Percentiles rank a stretch among this genome's conserved stretches.
Conservation (phyloP, 1,140 invertebrate species). For the Physella acuta region DNA sequence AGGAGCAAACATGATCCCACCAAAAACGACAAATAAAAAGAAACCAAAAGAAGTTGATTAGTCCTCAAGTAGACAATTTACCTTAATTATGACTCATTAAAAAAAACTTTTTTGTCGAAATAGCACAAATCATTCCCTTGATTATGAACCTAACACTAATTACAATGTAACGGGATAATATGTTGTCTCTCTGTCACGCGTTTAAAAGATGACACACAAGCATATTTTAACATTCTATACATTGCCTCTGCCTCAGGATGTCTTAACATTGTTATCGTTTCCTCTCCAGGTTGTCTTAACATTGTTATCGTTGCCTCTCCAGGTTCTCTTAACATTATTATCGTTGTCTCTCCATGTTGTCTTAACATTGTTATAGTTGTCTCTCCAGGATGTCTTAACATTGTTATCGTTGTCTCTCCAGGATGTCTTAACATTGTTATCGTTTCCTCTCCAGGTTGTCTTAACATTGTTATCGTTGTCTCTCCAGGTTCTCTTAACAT, state of each 20-base stretch:
- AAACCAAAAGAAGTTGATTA: too few species aligned
- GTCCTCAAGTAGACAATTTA: too few species aligned
- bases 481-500: neutral
- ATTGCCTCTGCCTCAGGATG: too few species aligned
- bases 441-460: neutral
- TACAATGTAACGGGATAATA: neutral
- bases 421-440: neutral
- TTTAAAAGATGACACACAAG: neutral
- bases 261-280: neutral
- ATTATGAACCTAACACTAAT: neutral
- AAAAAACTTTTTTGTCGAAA: too few species aligned
- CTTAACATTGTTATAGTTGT: neutral
- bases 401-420: neutral
- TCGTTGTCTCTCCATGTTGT: neutral
- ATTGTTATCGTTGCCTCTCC: neutral
- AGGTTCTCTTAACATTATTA: neutral
- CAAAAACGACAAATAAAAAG: too few species aligned
- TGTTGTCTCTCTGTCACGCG: neutral
- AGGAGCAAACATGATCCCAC: too few species aligned
- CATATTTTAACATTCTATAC: neutral
- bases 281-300: neutral
- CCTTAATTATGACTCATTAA: too few species aligned
- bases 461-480: neutral
- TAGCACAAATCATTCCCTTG: neutral
- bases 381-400: neutral